Base-by-base conservation (phyloP, 1,140 invertebrate species). In the Littorina saxatilis region DNA sequence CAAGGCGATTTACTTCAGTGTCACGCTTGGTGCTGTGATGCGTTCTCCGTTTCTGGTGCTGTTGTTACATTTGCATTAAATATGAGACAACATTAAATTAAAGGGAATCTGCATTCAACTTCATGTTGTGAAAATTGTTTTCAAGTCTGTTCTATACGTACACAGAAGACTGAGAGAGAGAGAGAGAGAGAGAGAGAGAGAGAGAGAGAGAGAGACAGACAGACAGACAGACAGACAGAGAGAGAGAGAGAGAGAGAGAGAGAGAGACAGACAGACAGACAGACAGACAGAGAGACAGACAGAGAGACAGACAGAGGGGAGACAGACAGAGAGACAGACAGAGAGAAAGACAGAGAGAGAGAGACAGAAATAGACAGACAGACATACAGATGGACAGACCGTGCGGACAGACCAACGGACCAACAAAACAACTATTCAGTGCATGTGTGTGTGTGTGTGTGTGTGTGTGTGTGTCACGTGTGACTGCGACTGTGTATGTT, bases 401-500 rank as follows among this genome's bases (percentile, higher is more conserved):
- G 9, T 11, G 47, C 47, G 9, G 9, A 50, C 20, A 50, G 20
- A 50, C 20, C 47, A 50, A 11, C n/a, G n/a, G n/a, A n/a, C n/a
- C n/a, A n/a, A n/a, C n/a, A n/a, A n/a, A n/a, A n/a, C n/a, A n/a
- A n/a, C n/a, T n/a, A n/a, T n/a, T n/a, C n/a, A n/a, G 58, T 61
- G 37, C 66, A 5, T 70, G 29, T 35, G 66, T 70, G 66, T 35
- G 66, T 35, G 66, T 35, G 66, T 70, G 66, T 35, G 66, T 70
- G 66, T 4, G 66, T 35, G 66, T 70, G 66, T 35, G 66, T 35
- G 29, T 70, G 29, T 70, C n/a, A n/a, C n/a, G 29, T 39, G 37
- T 70, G 66, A 13, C 9, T 70, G 29, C 23, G 66, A 32, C 17
- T 70, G 37, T 70, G 29, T 70, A 32, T 70, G 37, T 37, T 17